Percentiles rank a stretch among this genome's conserved stretches.
These are phyloP conservation scores for Synergus japonicus DNA, from an alignment of 2,888 invertebrate genomes.

Conservation along the genomic window DNA sequence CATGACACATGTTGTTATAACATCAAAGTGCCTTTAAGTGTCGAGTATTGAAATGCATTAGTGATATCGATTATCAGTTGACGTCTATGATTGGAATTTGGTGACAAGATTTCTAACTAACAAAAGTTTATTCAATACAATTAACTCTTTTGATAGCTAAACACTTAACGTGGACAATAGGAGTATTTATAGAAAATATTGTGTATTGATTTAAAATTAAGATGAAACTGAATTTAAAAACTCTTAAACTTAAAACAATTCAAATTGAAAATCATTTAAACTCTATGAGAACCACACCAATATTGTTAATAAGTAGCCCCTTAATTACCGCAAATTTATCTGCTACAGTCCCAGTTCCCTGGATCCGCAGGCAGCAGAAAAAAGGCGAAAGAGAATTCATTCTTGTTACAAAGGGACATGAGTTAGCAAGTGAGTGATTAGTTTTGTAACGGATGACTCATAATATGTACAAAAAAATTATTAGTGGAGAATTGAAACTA, in stretches of 20 bases:
- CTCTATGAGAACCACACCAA: conserved; percentile 28
- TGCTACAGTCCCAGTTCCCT: conserved; percentile 69
- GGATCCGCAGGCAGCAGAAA: conserved; percentile 66
- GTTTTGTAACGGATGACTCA: conserved; percentile 16
- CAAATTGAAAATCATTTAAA: neutral
- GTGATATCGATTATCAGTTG: neutral
- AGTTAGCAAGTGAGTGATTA: conserved; percentile 36
- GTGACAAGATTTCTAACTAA: neutral
- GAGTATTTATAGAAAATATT: neutral
- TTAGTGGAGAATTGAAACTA: conserved; percentile 6
- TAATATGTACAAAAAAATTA: conserved; percentile 20
- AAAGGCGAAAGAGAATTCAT: conserved; percentile 57
- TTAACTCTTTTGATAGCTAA: neutral
- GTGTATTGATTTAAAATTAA: neutral
- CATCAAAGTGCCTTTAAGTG: neutral
- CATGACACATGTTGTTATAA: neutral
- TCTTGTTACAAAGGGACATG: conserved; percentile 43
- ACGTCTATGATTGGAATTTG: neutral
- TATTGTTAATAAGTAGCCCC: conserved; percentile 38
- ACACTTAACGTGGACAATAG: neutral
- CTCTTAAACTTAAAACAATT: neutral
- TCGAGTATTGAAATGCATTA: neutral
- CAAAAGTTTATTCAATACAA: neutral
- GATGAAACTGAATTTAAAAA: neutral
- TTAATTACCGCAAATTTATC: conserved; percentile 76